A percentile compares a stretch with the other conserved stretches of the same genome.
phyloP scores from a whole-genome alignment of 2,797 vertebrate genomes.

The Mionectes olivaceus region DNA sequence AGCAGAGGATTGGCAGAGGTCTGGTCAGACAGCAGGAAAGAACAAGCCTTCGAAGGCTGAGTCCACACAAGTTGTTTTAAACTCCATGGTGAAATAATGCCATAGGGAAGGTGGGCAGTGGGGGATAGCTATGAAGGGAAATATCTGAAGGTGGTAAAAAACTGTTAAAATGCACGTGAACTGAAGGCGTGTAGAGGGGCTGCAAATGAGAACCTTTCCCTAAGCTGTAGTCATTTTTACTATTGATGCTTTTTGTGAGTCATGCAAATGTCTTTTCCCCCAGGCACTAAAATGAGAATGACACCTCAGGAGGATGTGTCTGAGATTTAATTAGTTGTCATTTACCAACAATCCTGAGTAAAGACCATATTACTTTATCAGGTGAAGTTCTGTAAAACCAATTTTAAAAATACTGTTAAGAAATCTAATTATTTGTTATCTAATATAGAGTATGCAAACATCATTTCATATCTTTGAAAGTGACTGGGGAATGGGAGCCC shows the following conservation, averaged over 20 bases:
- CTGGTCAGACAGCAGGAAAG: not conserved
- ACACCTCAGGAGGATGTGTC: not conserved
- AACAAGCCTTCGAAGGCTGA: not conserved
- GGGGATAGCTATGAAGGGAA: not conserved
- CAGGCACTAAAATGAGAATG: not conserved
- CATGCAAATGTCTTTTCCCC: not conserved
- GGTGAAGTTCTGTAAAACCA: not conserved
- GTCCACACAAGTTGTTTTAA: not conserved
- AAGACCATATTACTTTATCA: not conserved
- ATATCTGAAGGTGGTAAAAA: not conserved
- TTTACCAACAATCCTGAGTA: not conserved
- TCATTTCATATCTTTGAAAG: not conserved
- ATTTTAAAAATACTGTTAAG: not conserved
- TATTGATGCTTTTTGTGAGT: not conserved
- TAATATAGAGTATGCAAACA: not conserved
- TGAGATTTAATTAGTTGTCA: conserved; percentile 10
- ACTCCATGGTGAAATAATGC: not conserved
- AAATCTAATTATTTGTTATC: not conserved
- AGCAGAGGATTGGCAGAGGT: not conserved
- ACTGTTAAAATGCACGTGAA: not conserved
- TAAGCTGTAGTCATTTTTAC: not conserved
- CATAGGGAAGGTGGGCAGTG: not conserved
- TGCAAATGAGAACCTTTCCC: not conserved
- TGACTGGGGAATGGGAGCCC: not conserved
- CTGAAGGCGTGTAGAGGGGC: not conserved